These are phyloP conservation scores for Agonopterix heracliana DNA, from an alignment of 2,888 invertebrate species.

Conservation along the genomic window DNA sequence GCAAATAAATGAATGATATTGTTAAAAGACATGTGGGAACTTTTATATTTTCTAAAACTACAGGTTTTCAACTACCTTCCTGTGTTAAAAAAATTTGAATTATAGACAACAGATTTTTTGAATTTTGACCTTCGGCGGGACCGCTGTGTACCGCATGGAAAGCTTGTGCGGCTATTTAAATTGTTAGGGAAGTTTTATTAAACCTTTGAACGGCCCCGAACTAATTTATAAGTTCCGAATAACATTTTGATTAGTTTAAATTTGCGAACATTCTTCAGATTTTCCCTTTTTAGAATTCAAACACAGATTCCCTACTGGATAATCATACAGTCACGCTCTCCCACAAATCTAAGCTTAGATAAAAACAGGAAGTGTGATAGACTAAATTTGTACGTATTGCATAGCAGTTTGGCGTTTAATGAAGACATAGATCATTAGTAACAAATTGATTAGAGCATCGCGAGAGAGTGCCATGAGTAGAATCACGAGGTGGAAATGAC, in stretches of 20 bases:
- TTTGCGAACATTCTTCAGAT: slow-evolving; percentile 7
- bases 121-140: no score
- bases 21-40: no score
- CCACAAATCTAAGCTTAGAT: no score
- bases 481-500: slow-evolving; percentile 34
- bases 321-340: no score
- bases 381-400: background rate
- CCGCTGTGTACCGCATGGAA: no score
- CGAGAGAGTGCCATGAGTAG: slow-evolving; percentile 7
- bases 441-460: slow-evolving; percentile 9
- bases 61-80: no score
- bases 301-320: background rate
- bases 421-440: slow-evolving; percentile 9
- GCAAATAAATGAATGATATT: no score
- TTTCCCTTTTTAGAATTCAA: slow-evolving; percentile 2
- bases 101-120: no score
- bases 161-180: slow-evolving; percentile 21
- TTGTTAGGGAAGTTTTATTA: slow-evolving; percentile 24
- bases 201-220: slow-evolving; percentile 18
- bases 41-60: no score
- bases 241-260: slow-evolving; percentile 11
- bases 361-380: no score
- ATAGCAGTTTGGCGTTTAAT: background rate
- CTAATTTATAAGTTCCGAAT: slow-evolving; percentile 18
- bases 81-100: no score